Evolutionary conservation across 2,113 vertebrate genomes (phyloP), one percentile per base, ranked within the genome.

Genomic region (Alligator mississippiensis): DNA sequence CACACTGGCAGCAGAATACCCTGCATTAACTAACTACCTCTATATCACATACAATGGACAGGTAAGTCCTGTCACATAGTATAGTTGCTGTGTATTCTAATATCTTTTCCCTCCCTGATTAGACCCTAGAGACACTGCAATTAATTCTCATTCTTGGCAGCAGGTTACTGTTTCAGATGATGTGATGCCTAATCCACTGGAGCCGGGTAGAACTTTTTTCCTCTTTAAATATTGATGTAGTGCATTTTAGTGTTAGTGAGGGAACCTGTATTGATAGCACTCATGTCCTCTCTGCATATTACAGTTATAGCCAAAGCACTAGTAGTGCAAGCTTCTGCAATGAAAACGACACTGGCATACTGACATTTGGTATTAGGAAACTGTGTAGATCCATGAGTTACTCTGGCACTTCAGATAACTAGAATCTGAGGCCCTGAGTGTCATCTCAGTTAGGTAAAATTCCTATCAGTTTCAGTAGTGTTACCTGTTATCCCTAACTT

Each of bases 1-100:
- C 95, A 99, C 99, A 1, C 93, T 99, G 94, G 99, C 99, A 91
- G 99, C 99, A 89, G 99, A 99, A 94, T 99, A 99, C 92, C 99
- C 99, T 30, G 98, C 99, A 0, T 98, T 99, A 88, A 99, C 99
- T 85, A 99, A 99, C 96, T 99, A 99, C 88, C 98, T 99, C 55
- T 99, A 99, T 61, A 92, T 98, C 90, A 99, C 99, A 1, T 99
- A 99, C 94, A 98, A 98, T 0, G 99, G 99, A n/a, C 98, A 98
- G 98, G 99, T 99, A 98, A 88, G 98, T 90, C 55, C 58, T 6
- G 14, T 63, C 2, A 3, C 87, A 76, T 95, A 60, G 61, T 90
- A 4, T 24, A 47, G 57, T 54, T 72, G 59, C 68, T 88, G 24
- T 22, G 74, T 82, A 38, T 2, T 94, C 77, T 91, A 82, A 79